Evolutionary conservation across 2,888 invertebrate species (phyloP), one percentile per base, ranked within the genome.

Genomic region (Phlogophora meticulosa): DNA sequence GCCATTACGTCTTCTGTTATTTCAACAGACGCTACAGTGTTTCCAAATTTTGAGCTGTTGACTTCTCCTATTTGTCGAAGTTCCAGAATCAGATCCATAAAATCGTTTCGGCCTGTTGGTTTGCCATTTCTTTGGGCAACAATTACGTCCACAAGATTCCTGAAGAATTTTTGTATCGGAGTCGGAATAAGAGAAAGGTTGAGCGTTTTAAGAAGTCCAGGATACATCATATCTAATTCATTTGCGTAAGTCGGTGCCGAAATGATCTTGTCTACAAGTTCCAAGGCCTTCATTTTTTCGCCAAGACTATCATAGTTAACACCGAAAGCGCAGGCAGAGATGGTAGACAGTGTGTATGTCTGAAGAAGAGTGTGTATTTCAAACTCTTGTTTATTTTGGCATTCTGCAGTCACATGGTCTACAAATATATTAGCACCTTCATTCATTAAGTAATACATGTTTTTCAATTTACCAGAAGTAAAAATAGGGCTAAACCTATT

Each of bases 391-490:
- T 80, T 43, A 0, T 63, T 42, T 0, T 70, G 40, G 10, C 74
- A 70, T 45, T 84, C 15, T 1, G 49, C 34, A 2, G 71, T 70
- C 0, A 91, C 34, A 46, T 87, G 76, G 0, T 87, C 64, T 0
- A 86, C 22, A 36, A 90, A 90, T 4, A 72, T 69, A 10, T 91
- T 84, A 24, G 82, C 87, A 1, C 86, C 82, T 38, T 90, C 88
- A 9, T 64, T 67, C 36, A 93, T 75, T 42, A 92, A 57, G 61
- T 87, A 76, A 17, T 88, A 81, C 92, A 93, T 92, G 43, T 88
- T 89, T 67, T 87, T 92, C 20, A 92, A 64, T 80, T 93, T 92
- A 2, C 89, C 88, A 0, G 92, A 85, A 4, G 91, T 91, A 49
- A 92, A 93, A 15, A 91, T 75, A 0, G 92, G 91, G 0, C 87